These are phyloP conservation scores for Drosophila biarmipes DNA, from an alignment of 1,140 invertebrate species.

Conservation along the genomic window DNA sequence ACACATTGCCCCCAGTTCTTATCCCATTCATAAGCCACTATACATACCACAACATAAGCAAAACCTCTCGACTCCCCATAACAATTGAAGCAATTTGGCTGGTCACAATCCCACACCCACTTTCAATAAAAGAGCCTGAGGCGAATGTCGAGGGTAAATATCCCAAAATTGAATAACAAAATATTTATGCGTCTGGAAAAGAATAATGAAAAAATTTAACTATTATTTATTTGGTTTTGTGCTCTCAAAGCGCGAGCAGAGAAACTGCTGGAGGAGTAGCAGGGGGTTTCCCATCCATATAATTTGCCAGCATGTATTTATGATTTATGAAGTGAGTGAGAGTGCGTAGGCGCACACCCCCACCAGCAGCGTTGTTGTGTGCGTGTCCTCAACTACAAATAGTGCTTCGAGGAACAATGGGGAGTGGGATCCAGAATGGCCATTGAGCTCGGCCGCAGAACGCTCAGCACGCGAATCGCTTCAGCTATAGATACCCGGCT, in stretches of 20 bases:
- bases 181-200: slow-evolving; percentile 53
- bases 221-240: slow-evolving; percentile 72
- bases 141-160: slow-evolving; percentile 53
- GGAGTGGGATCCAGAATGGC: slow-evolving; percentile 41
- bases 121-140: slow-evolving; percentile 32
- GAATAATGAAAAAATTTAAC: slow-evolving; percentile 65
- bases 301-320: slow-evolving; percentile 79
- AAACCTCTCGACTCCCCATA: slow-evolving; percentile 41
- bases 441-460: slow-evolving; percentile 41
- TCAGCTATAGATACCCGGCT: slow-evolving; percentile 67
- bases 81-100: slow-evolving; percentile 67
- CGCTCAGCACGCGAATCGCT: slow-evolving; percentile 71
- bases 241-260: slow-evolving; percentile 38
- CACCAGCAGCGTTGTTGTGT: slow-evolving; percentile 20
- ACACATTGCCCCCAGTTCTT: not conserved
- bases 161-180: slow-evolving; percentile 80
- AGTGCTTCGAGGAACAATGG: slow-evolving; percentile 69
- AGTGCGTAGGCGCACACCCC: slow-evolving; percentile 8
- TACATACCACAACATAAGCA: slow-evolving; percentile 40
- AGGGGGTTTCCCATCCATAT: slow-evolving; percentile 63
- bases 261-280: slow-evolving; percentile 28
- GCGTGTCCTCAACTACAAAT: slow-evolving; percentile 70
- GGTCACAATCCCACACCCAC: slow-evolving; percentile 7
- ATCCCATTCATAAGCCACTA: slow-evolving; percentile 26
- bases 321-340: slow-evolving; percentile 69